A percentile compares a stretch with the other conserved stretches of the same genome.
These are phyloP conservation scores for Apis laboriosa DNA, from an alignment of 1,140 invertebrate genomes.

Conservation along the genomic window DNA sequence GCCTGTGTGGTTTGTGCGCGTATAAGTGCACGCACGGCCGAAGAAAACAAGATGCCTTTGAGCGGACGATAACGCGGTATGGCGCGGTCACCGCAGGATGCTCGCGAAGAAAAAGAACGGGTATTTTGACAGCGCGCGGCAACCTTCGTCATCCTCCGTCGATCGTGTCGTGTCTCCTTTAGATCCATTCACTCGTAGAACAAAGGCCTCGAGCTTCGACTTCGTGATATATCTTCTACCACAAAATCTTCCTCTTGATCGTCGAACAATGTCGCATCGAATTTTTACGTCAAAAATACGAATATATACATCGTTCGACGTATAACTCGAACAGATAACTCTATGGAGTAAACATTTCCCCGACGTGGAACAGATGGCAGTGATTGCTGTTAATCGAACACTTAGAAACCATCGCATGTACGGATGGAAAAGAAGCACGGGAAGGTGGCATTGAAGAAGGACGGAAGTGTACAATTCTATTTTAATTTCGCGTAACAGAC, in stretches of 20 bases:
- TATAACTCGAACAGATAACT: slow-evolving; percentile 44
- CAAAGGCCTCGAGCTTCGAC: slow-evolving; percentile 51
- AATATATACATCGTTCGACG: slow-evolving; percentile 40
- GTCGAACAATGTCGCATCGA: neutral
- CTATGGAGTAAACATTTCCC: slow-evolving; percentile 47
- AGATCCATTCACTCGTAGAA: slow-evolving; percentile 44
- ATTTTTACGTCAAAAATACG: slow-evolving; percentile 15
- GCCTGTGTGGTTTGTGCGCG: slow-evolving; percentile 31
- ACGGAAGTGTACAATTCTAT: slow-evolving; percentile 22
- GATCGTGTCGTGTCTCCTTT: slow-evolving; percentile 36
- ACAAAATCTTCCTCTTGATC: neutral
- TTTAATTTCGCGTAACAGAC: neutral
- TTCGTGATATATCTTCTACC: slow-evolving; percentile 22
- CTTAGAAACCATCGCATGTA: slow-evolving; percentile 22
- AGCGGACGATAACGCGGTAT: slow-evolving; percentile 62
- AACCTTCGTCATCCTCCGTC: slow-evolving; percentile 71
- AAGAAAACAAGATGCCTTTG: slow-evolving; percentile 10
- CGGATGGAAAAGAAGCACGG: slow-evolving; percentile 14
- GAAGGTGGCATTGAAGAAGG: slow-evolving; percentile 26
- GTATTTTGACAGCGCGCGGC: slow-evolving; percentile 75
- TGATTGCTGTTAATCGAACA: slow-evolving; percentile 61
- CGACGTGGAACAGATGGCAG: slow-evolving; percentile 61
- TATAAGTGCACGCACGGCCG: neutral
- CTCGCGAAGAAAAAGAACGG: slow-evolving; percentile 56
- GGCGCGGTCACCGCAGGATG: slow-evolving; percentile 66